Conservation (phyloP, 2,888 invertebrate genomes). For the Lasioglossum morio region DNA sequence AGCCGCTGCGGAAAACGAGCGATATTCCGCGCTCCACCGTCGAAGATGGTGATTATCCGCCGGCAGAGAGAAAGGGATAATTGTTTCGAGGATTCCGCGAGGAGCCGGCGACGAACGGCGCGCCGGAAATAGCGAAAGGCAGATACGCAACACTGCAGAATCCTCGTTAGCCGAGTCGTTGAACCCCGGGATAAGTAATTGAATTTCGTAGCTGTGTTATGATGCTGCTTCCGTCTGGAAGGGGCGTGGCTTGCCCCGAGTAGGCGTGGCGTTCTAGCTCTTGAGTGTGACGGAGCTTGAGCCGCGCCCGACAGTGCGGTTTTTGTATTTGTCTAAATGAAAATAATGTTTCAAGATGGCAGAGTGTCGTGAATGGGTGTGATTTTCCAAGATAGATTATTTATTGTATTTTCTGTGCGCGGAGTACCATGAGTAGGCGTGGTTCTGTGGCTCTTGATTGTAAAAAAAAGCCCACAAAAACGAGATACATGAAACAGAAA, state of each 20-base stretch:
- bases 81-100: slow-evolving; percentile 8
- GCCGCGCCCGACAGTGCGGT: neutral
- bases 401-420: too few relatives aligned
- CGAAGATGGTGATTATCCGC: neutral
- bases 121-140: slow-evolving; percentile 1
- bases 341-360: neutral
- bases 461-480: too few relatives aligned
- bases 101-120: neutral
- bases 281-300: neutral
- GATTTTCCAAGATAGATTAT: neutral
- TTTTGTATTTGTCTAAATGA: neutral
- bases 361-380: neutral
- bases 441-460: too few relatives aligned
- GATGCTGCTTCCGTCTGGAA: neutral
- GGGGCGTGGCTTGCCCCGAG: neutral
- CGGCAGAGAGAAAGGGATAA: neutral
- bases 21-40: neutral
- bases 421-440: too few relatives aligned
- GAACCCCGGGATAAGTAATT: neutral
- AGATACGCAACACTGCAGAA: neutral
- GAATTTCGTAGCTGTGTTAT: neutral
- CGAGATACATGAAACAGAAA: too few relatives aligned
- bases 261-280: neutral
- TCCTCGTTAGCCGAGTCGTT: neutral
- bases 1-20: neutral